phyloP scores from a whole-genome alignment of 1,140 invertebrate species.

The Macrosteles quadrilineatus region DNA sequence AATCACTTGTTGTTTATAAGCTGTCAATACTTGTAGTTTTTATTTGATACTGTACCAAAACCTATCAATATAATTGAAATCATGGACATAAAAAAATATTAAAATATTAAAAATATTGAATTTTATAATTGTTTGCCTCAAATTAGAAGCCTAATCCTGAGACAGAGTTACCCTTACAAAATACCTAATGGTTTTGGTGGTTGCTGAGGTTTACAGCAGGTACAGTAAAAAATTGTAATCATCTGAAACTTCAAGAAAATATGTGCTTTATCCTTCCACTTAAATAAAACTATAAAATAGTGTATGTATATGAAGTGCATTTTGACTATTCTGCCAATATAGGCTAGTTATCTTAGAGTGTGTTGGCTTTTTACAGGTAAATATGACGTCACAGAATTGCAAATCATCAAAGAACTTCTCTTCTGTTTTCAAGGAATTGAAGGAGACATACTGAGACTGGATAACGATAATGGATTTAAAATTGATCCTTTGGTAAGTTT shows the following conservation, averaged over 20 bases:
- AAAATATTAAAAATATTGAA: not conserved
- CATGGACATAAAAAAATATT: not conserved
- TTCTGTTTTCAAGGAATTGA: slow-evolving; percentile 82
- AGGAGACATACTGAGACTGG: slow-evolving; percentile 70
- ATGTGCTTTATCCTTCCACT: too few species aligned
- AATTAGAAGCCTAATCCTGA: too few species aligned
- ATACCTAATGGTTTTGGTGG: too few species aligned
- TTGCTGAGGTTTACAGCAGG: too few species aligned
- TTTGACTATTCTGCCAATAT: too few species aligned
- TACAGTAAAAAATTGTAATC: too few species aligned
- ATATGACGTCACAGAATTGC: slow-evolving; percentile 48
- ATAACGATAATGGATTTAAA: slow-evolving; percentile 65
- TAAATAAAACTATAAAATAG: too few species aligned
- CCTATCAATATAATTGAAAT: not conserved
- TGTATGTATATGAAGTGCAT: too few species aligned
- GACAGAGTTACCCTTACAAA: too few species aligned
- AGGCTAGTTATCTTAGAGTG: too few species aligned
- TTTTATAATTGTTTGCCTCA: too few species aligned
- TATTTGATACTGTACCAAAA: not conserved
- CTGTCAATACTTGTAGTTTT: not conserved
- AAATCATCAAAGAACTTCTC: slow-evolving; percentile 74
- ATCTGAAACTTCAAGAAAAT: too few species aligned
- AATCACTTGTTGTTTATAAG: not conserved
- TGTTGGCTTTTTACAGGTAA: slow-evolving; percentile 28
- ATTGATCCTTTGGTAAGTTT: slow-evolving; percentile 59